These are phyloP conservation scores for Bujurquina vittata DNA, from an alignment of 2,113 vertebrate genomes.

Conservation along the genomic window DNA sequence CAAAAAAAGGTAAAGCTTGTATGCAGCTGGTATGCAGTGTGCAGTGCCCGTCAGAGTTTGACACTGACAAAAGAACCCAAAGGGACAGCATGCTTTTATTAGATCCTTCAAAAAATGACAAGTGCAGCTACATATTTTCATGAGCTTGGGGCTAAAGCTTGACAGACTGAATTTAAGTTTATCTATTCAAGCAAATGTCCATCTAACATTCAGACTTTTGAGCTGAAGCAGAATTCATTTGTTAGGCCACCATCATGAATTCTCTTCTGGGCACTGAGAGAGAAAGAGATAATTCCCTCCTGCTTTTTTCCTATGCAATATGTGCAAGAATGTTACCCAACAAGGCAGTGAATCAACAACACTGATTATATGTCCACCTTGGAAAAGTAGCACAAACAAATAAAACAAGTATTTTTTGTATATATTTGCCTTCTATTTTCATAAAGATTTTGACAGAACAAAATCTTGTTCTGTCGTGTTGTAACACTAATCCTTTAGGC, in stretches of 20 bases:
- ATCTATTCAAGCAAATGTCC: background rate
- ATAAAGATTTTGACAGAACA: background rate
- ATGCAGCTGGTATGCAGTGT: background rate
- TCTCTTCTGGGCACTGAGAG: background rate
- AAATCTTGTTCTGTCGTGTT: slow-evolving; percentile 10
- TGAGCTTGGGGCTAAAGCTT: background rate
- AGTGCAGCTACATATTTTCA: slow-evolving; percentile 21
- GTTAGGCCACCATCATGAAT: background rate
- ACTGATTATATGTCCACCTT: background rate
- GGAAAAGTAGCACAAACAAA: background rate
- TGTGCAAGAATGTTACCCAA: background rate
- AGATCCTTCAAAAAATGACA: slow-evolving; percentile 28
- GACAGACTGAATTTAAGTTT: background rate
- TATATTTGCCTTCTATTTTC: background rate
- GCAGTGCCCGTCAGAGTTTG: slow-evolving; percentile 18
- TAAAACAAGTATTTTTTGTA: background rate
- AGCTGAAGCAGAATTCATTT: background rate
- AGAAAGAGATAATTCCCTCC: background rate
- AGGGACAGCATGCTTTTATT: slow-evolving; percentile 29
- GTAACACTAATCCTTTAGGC: background rate
- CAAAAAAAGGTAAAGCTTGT: background rate
- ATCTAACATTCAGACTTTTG: background rate
- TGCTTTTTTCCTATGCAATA: background rate
- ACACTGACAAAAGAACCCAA: background rate
- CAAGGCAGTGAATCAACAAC: background rate